These are phyloP conservation scores for Odocoileus hemionus DNA, from an alignment of 2,113 vertebrate species.

Conservation along the genomic window DNA sequence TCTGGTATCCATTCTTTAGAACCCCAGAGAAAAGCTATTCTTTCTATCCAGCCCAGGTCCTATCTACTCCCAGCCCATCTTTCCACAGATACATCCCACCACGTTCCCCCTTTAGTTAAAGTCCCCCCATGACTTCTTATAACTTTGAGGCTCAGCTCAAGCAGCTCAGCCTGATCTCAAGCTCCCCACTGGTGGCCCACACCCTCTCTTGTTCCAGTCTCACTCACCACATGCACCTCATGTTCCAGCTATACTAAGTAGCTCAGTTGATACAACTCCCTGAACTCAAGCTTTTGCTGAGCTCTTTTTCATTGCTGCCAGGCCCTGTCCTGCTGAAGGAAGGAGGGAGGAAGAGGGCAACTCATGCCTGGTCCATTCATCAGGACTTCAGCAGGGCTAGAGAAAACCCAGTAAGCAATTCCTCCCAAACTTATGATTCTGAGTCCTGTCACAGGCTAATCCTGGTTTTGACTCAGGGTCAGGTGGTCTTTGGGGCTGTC, in stretches of 20 bases:
- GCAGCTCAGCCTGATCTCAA: not conserved
- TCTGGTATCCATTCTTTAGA: not conserved
- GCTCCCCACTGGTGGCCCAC: not conserved
- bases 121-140: not conserved
- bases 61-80: not conserved
- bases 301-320: not conserved
- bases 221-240: not conserved
- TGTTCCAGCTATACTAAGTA: not conserved
- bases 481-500: not conserved
- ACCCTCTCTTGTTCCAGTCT: not conserved
- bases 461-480: not conserved
- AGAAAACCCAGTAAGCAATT: not conserved
- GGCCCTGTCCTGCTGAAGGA: not conserved
- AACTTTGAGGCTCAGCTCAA: not conserved
- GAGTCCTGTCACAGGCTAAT: not conserved
- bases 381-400: not conserved
- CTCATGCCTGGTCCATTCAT: not conserved
- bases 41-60: not conserved
- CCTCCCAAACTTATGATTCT: not conserved
- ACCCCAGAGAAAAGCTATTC: not conserved
- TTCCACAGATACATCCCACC: not conserved
- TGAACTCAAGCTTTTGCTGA: not conserved
- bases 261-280: not conserved
- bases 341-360: not conserved
- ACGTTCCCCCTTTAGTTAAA: not conserved